Evolutionary conservation across 2,888 invertebrate species (phyloP).

Genomic region (Stenoptilia bipunctidactyla): DNA sequence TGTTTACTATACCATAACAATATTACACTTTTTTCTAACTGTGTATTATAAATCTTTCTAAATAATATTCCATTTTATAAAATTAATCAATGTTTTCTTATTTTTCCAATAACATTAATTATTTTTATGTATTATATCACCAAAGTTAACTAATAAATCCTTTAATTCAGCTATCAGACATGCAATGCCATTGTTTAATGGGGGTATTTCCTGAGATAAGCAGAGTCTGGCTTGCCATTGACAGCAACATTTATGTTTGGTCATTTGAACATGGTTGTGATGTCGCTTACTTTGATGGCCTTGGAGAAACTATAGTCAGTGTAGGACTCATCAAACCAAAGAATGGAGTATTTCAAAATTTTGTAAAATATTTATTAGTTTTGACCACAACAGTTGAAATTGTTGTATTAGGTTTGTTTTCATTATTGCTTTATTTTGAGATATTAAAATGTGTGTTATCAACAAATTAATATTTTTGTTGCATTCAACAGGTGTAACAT

Average conservation of each 20-base stretch:
- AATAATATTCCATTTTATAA: too few species aligned
- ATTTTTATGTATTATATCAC: too few species aligned
- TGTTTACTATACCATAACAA: too few species aligned
- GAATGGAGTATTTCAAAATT: slow-evolving; percentile 87
- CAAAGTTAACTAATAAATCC: too few species aligned
- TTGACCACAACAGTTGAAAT: slow-evolving; percentile 96
- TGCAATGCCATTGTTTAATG: slow-evolving; percentile 97
- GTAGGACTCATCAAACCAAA: slow-evolving; percentile 93
- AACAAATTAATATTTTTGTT: slow-evolving; percentile 9
- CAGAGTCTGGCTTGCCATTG: slow-evolving; percentile 97
- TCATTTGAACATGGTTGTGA: slow-evolving; percentile 96
- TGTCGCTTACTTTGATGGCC: slow-evolving; percentile 96
- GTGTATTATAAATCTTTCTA: too few species aligned
- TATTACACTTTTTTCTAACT: too few species aligned
- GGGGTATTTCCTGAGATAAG: slow-evolving; percentile 97
- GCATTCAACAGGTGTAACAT: slow-evolving; percentile 62
- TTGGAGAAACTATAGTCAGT: slow-evolving; percentile 93
- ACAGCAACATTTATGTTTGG: slow-evolving; percentile 98
- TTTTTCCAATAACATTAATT: neutral
- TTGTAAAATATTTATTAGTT: slow-evolving; percentile 91
- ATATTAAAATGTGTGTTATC: slow-evolving; percentile 2
- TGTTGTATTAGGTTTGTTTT: slow-evolving; percentile 83
- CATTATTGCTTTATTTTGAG: slow-evolving; percentile 5
- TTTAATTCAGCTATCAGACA: slow-evolving; percentile 70
- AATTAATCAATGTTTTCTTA: neutral